Conservation (phyloP, 2,888 invertebrate species). For the Nomada fabriciana region DNA sequence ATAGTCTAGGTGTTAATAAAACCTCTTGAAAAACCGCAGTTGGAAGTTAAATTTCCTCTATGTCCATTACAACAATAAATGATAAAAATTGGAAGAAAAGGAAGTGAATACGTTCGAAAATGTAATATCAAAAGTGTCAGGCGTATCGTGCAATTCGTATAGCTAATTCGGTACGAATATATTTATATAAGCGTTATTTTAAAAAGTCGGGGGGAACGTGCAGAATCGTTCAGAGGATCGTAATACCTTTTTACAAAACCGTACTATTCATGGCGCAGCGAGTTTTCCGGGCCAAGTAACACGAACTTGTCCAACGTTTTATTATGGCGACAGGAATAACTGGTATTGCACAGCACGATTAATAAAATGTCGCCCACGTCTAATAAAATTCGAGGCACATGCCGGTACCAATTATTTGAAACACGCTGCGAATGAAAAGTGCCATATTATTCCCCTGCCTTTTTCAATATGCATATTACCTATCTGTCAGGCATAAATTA, state of each 20-base stretch:
- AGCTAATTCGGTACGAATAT: constrained; percentile 18
- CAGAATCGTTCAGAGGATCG: constrained; percentile 22
- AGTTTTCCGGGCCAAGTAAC: constrained; percentile 9
- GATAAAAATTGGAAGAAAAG: too few relatives aligned
- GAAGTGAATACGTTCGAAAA: neutral
- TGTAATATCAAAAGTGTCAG: neutral
- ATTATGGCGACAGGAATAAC: constrained; percentile 10
- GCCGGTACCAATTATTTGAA: neutral
- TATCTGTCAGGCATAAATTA: neutral
- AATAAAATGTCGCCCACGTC: constrained; percentile 17
- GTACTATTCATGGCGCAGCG: constrained; percentile 7
- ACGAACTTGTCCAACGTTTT: constrained; percentile 13
- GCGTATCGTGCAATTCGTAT: constrained; percentile 11
- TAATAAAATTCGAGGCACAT: constrained; percentile 1
- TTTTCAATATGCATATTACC: neutral
- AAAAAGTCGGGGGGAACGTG: constrained; percentile 46
- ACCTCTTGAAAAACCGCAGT: too few relatives aligned
- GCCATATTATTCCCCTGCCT: neutral
- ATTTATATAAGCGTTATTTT: constrained; percentile 30
- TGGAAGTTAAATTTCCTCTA: too few relatives aligned
- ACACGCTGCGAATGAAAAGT: neutral
- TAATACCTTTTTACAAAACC: constrained; percentile 52
- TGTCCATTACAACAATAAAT: too few relatives aligned
- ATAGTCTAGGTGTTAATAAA: too few relatives aligned
- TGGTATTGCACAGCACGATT: neutral